A percentile compares a stretch with the other conserved stretches of the same genome.
Evolutionary conservation across 2,888 invertebrate species (phyloP).

Genomic region (Laspeyria flexula): DNA sequence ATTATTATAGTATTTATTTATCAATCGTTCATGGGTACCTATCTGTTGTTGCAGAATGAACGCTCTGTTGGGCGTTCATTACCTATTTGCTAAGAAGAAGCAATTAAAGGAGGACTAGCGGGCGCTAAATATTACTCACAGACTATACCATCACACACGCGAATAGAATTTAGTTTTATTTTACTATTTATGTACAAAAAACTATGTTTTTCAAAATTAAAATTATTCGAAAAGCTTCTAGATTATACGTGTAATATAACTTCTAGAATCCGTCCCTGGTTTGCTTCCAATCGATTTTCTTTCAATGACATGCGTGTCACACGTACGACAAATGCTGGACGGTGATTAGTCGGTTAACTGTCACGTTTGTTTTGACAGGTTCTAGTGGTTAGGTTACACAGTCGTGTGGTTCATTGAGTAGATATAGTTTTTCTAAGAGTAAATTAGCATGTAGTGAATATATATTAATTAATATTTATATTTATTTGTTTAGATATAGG

Average conservation of each 20-base stretch:
- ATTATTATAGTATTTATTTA: not conserved
- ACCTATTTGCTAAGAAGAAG: slow-evolving; percentile 68
- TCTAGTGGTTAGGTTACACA: slow-evolving; percentile 8
- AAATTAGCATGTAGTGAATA: slow-evolving; percentile 49
- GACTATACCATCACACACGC: slow-evolving; percentile 36
- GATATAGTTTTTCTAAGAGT: slow-evolving; percentile 43
- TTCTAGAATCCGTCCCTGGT: not conserved
- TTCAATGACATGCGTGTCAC: not conserved
- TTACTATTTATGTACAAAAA: slow-evolving; percentile 49
- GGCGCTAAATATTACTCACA: slow-evolving; percentile 26
- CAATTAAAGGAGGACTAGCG: slow-evolving; percentile 58
- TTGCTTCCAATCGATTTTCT: not conserved
- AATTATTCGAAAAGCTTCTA: slow-evolving; percentile 40
- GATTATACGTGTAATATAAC: slow-evolving; percentile 20
- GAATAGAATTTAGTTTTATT: slow-evolving; percentile 42
- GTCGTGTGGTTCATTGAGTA: slow-evolving; percentile 39
- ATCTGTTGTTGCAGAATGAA: slow-evolving; percentile 75
- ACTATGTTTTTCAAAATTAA: slow-evolving; percentile 35
- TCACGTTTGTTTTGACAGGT: not conserved
- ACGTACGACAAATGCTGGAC: not conserved
- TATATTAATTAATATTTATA: slow-evolving; percentile 59
- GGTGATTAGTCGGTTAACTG: not conserved
- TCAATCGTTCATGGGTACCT: slow-evolving; percentile 8
- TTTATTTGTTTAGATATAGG: slow-evolving; percentile 71
- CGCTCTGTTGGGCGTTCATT: slow-evolving; percentile 72